Evolutionary conservation across 2,113 vertebrate species (phyloP).

Genomic region (Passer domesticus): DNA sequence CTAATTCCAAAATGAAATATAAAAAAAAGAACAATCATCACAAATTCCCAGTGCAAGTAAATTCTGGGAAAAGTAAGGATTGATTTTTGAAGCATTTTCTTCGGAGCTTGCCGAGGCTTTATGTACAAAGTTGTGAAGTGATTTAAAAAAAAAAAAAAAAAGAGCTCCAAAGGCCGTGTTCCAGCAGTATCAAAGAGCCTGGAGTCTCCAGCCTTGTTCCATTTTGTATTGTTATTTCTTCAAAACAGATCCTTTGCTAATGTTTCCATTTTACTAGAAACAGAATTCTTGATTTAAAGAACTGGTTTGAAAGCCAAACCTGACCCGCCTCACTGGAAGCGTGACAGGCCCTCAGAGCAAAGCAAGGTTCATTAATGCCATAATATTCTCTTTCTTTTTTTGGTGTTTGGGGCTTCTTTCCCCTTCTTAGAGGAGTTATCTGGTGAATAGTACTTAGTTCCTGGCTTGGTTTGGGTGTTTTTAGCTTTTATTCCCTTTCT

Average conservation of each 20-base stretch:
- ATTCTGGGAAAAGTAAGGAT: background rate
- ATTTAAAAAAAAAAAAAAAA: background rate
- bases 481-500: background rate
- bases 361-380: constrained; percentile 5
- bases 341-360: background rate
- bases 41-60: background rate
- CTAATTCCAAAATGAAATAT: background rate
- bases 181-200: background rate
- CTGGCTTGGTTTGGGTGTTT: background rate
- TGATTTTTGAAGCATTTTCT: background rate
- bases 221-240: background rate
- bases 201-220: background rate
- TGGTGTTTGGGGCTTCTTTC: background rate
- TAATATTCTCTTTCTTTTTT: background rate
- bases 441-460: background rate
- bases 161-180: background rate
- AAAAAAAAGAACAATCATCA: background rate
- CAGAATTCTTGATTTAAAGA: background rate
- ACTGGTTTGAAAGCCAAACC: background rate
- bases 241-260: constrained; percentile 3
- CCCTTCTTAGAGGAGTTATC: background rate
- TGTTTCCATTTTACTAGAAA: constrained; percentile 13
- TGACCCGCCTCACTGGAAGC: background rate
- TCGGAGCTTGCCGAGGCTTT: background rate
- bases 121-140: background rate